Evolutionary conservation across 2,797 vertebrate genomes (phyloP), one percentile per base, ranked within the genome.

Genomic region (Enteromius thamalakanensis): DNA sequence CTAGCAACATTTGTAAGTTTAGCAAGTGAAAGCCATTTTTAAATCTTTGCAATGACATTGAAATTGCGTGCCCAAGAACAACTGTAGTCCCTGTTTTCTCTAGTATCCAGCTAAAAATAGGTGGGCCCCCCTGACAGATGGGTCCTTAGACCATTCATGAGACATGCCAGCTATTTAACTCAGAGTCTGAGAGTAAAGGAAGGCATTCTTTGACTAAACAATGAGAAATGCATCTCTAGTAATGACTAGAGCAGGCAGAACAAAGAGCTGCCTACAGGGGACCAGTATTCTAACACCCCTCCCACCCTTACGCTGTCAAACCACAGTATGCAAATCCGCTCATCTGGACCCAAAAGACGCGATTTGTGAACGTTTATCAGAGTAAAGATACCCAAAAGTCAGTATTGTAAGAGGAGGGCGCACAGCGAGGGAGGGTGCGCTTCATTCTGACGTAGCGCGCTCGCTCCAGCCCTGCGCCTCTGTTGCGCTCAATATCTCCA

Each of bases 381-480:
- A n/a, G 3, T 14, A 9, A 76, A 67, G 6, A 40, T 21, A 21
- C 0, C 42, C 45, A 14, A 26, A 76, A 76, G 60, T 53, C 71
- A 67, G 32, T 34, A 67, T 67, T 15, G 62, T 40, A 19, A 34
- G 34, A 32, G 76, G 40, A 32, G 76, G 40, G 32, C 58, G 15
- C 23, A 29, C 40, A 14, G 42, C 12, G 42, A 64, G 81, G 62
- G 71, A 12, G 40, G 62, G 34, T 10, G 60, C 79, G 67, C 29
- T 68, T 53, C 72, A 49, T 77, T 67, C 76, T 80, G 80, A 80
- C 84, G 80, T 79, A 64, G 72, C 78, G 80, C 42, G 71, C 49
- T 26, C 64, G 49, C 69, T 19, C 29, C 58, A 34, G 77, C 26
- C 14, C 55, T 29, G 53, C 71, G 55, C 26, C 76, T 71, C 37